Conservation (phyloP, 2,797 vertebrate species). For the Geotria australis region DNA sequence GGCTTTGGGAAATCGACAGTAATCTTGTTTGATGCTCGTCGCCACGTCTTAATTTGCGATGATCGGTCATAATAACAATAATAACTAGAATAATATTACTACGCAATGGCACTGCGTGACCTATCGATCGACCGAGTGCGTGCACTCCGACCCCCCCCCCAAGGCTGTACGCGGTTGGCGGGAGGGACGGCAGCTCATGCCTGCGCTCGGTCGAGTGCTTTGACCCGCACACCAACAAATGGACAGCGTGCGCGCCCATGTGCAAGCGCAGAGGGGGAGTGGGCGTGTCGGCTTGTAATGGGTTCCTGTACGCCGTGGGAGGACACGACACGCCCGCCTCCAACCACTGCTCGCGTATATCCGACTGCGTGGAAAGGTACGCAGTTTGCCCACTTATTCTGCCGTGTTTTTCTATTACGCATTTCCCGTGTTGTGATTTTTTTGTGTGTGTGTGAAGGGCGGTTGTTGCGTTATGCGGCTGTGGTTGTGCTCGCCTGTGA, state of each 20-base stretch:
- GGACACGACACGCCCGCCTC: constrained; percentile 79
- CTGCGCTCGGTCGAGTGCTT: constrained; percentile 86
- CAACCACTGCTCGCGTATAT: constrained; percentile 66
- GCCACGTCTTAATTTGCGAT: too few species aligned
- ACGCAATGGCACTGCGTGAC: too few species aligned
- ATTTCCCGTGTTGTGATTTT: background rate
- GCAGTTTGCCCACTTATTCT: background rate
- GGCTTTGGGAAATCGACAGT: too few species aligned
- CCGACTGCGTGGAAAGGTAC: constrained; percentile 73
- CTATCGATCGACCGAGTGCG: too few species aligned
- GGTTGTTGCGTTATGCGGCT: background rate
- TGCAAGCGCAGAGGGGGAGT: constrained; percentile 68
- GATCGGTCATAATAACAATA: too few species aligned
- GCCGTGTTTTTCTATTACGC: background rate
- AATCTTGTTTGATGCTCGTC: too few species aligned
- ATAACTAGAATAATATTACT: too few species aligned
- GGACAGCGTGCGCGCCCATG: constrained; percentile 71
- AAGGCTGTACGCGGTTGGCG: constrained; percentile 68
- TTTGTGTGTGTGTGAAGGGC: background rate
- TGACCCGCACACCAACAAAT: constrained; percentile 92
- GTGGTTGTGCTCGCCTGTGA: too few species aligned
- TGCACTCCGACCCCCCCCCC: too few species aligned
- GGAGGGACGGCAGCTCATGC: constrained; percentile 75
- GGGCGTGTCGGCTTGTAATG: constrained; percentile 64
- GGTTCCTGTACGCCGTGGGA: constrained; percentile 71